Conservation (phyloP, 2,797 vertebrate species). For the Meda fulgida region DNA sequence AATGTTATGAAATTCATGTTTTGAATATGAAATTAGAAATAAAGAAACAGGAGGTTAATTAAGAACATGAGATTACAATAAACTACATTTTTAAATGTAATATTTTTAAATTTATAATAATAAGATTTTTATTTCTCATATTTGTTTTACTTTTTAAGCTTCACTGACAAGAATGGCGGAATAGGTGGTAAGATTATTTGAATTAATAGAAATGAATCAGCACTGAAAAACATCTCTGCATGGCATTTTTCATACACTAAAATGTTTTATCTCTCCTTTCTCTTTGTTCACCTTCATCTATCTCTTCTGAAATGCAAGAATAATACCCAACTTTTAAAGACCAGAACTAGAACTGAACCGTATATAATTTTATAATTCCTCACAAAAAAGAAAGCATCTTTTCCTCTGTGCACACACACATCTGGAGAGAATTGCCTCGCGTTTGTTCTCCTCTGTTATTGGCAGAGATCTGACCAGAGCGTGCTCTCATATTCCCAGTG, state of each 20-base stretch:
- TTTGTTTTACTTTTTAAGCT: background rate
- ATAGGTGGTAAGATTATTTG: background rate
- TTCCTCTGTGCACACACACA: constrained; percentile 12
- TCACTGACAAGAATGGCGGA: background rate
- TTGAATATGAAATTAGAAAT: background rate
- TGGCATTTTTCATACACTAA: background rate
- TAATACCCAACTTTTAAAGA: constrained; percentile 12
- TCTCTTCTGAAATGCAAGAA: background rate
- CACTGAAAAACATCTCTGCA: background rate
- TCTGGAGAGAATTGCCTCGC: constrained; percentile 29
- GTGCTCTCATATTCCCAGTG: constrained; percentile 44
- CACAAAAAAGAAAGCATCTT: constrained; percentile 12
- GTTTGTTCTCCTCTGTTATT: constrained; percentile 35
- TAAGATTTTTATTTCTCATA: background rate
- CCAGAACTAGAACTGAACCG: constrained; percentile 20
- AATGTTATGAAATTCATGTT: background rate
- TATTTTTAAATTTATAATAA: background rate
- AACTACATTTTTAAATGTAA: background rate
- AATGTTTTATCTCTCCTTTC: background rate
- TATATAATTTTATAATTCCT: constrained; percentile 40
- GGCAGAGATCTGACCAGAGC: constrained; percentile 43
- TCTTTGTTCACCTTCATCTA: background rate
- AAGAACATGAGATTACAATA: background rate
- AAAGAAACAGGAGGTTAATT: background rate
- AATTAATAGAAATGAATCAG: background rate